Evolutionary conservation across 2,888 invertebrate genomes (phyloP), one percentile per base, ranked within the genome.

Genomic region (Machimus rusticus): DNA sequence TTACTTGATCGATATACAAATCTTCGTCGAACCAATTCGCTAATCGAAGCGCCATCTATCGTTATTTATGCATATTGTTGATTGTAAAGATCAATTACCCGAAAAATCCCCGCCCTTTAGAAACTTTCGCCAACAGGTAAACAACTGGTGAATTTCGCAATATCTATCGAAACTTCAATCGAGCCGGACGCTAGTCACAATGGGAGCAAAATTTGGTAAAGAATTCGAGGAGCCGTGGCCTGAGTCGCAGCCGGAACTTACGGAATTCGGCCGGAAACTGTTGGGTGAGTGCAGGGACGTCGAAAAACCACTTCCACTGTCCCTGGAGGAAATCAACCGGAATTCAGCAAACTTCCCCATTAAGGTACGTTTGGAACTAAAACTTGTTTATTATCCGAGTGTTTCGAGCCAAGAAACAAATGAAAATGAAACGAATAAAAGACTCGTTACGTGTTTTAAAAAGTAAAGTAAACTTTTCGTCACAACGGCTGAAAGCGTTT

Each of bases 401-500:
- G 37, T 37, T 37, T 37, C 4, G 8, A 37, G 1, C 14, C 1
- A 43, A 43, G 14, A 43, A 0, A 8, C 8, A 14, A 43, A 43
- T 9, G 39, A 39, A 39, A 39, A 39, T 39, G 2, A 9, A 6
- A 2, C 39, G 39, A 39, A 9, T 39, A 9, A 39, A 39, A 39
- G 39, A 39, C 8, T 9, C 39, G 39, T 39, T 31, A 31, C 4
- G 31, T 31, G 31, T 31, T 39, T 55, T 6, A n/a, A 28, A 1
- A 28, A 28, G 2, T 28, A 28, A 28, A 28, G 28, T 16, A 16
- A 51, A 1, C 46, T 16, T 95, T 91, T 92, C 96, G 95, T 28
- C 28, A 28, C 28, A 90, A 96, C 96, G 91, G 88, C 87, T 91
- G 91, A 92, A 91, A 46, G 16, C 12, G 16, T 19, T 51, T n/a